Conservation (phyloP, 1,140 invertebrate species). For the Anastatus disparis region DNA sequence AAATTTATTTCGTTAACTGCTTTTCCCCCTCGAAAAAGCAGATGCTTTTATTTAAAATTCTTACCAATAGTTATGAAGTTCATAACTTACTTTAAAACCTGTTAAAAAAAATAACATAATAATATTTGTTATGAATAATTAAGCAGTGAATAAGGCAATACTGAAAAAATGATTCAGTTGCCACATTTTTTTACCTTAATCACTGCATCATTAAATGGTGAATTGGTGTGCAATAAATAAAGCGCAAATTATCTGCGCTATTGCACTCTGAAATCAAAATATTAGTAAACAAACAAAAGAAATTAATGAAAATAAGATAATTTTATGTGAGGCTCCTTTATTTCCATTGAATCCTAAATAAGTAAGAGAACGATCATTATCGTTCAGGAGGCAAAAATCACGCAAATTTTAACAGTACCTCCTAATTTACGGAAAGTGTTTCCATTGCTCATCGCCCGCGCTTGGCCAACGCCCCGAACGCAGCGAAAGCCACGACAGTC, state of each 20-base stretch:
- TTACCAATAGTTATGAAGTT: slow-evolving; percentile 51
- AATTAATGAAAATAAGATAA: background rate
- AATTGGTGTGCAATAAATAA: slow-evolving; percentile 4
- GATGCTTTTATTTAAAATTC: slow-evolving; percentile 55
- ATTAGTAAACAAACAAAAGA: slow-evolving; percentile 32
- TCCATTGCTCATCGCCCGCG: slow-evolving; percentile 33
- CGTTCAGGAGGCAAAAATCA: slow-evolving; percentile 43
- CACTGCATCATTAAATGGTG: slow-evolving; percentile 18
- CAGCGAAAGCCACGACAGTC: slow-evolving; percentile 22
- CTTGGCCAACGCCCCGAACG: slow-evolving; percentile 23
- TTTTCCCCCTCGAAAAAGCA: slow-evolving; percentile 69
- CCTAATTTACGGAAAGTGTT: slow-evolving; percentile 47
- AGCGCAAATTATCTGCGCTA: background rate
- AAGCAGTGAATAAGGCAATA: slow-evolving; percentile 33
- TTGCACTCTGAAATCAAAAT: slow-evolving; percentile 27
- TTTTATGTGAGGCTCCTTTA: slow-evolving; percentile 10
- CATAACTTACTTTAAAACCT: slow-evolving; percentile 40
- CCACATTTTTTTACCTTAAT: slow-evolving; percentile 25
- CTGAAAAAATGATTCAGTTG: background rate
- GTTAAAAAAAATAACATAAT: slow-evolving; percentile 15
- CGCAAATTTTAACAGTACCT: slow-evolving; percentile 56
- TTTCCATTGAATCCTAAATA: slow-evolving; percentile 38
- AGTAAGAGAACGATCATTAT: slow-evolving; percentile 33
- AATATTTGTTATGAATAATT: background rate
- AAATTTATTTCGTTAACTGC: slow-evolving; percentile 61